These are phyloP conservation scores for Dinoponera quadriceps DNA, from an alignment of 1,140 invertebrate species.

Conservation along the genomic window DNA sequence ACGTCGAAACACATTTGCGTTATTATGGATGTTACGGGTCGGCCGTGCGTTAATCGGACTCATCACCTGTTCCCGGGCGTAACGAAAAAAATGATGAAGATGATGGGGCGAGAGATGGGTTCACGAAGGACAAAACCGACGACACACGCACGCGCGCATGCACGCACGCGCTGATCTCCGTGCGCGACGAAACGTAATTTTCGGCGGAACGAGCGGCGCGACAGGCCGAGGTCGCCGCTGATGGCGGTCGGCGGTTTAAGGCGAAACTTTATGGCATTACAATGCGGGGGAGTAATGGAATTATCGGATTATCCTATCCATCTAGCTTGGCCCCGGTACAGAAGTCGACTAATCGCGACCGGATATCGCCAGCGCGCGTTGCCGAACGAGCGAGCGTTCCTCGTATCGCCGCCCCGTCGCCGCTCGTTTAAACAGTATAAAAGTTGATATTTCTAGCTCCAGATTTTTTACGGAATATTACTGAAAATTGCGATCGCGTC, in stretches of 20 bases:
- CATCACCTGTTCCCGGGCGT: not conserved
- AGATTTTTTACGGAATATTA: not conserved
- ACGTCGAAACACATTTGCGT: not conserved
- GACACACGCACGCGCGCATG: too few species aligned
- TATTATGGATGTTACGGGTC: not conserved
- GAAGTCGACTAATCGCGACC: conserved; percentile 63
- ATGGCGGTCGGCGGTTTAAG: conserved; percentile 48
- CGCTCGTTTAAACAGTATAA: conserved; percentile 41
- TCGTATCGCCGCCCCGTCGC: conserved; percentile 28
- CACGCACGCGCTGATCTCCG: not conserved
- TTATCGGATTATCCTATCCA: conserved; percentile 71
- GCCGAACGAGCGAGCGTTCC: conserved; percentile 5
- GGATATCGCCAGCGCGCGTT: conserved; percentile 14
- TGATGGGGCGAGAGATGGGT: not conserved
- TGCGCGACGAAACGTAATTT: conserved; percentile 25
- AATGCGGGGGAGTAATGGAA: conserved; percentile 66
- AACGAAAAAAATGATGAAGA: conserved; percentile 13
- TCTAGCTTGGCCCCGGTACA: conserved; percentile 31
- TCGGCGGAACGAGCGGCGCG: conserved; percentile 34
- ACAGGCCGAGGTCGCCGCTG: conserved; percentile 22
- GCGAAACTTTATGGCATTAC: conserved; percentile 70
- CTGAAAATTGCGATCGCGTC: not conserved
- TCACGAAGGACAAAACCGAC: not conserved
- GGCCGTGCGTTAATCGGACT: not conserved
- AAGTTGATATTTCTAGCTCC: not conserved